Evolutionary conservation across 1,140 invertebrate species (phyloP).

Genomic region (Heliconius himera): DNA sequence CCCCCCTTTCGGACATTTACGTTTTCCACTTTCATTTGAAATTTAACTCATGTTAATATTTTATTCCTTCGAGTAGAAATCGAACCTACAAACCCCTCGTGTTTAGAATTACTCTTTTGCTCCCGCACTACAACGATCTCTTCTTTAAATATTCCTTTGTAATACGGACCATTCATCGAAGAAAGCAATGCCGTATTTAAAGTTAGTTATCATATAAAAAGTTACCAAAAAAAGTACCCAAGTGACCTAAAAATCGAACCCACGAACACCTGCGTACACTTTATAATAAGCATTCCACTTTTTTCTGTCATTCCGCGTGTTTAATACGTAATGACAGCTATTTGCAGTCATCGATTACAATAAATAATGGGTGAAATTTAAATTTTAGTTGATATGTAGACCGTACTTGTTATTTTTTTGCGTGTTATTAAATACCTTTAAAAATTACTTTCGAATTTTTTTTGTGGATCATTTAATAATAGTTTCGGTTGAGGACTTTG

Average conservation of each 20-base stretch:
- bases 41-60: too few species aligned
- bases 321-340: background rate
- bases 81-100: too few species aligned
- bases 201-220: too few species aligned
- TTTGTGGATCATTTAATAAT: background rate
- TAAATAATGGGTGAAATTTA: background rate
- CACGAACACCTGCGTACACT: background rate
- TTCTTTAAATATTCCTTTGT: too few species aligned
- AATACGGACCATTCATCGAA: too few species aligned
- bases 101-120: too few species aligned
- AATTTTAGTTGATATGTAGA: background rate
- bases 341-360: background rate
- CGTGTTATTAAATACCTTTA: background rate
- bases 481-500: background rate
- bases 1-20: too few species aligned
- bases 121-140: too few species aligned
- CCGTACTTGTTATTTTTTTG: background rate
- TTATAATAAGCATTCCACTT: background rate
- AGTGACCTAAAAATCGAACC: constrained; percentile 3
- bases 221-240: too few species aligned
- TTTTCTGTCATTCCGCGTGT: background rate
- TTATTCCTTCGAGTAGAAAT: too few species aligned
- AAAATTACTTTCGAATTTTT: background rate
- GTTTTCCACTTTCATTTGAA: too few species aligned
- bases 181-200: too few species aligned